Base-by-base conservation (phyloP, 2,888 invertebrate genomes). In the Xestia ashworthii region DNA sequence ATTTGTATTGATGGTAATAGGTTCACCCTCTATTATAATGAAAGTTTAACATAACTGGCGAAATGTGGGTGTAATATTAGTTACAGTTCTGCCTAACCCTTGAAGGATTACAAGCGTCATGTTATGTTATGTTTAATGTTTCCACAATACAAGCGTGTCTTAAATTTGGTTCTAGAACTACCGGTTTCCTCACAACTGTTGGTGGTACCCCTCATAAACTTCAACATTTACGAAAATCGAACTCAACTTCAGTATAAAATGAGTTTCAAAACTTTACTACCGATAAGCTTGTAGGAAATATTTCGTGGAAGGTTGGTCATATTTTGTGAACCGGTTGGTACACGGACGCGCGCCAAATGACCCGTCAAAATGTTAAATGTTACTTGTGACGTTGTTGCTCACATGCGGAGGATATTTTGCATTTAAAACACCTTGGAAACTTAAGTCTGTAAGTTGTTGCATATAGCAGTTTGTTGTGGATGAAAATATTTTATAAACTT, bases 281-380 rank as follows among this genome's bases (percentile, higher is more conserved):
- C 82, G 80, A 78, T 81, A 78, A 80, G 73, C 71, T 64, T 38
- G 62, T 41, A 66, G 66, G 58, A 78, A 81, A 87, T 82, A 82
- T 84, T 76, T 84, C 58, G 48, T 66, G 22, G 67, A 68, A 80
- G 71, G 71, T 69, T 82, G 84, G 91, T 84, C 90, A 89, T 92
- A 91, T 91, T 90, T 91, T 91, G 88, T 90, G 82, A 89, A 53
- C 87, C 87, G 81, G 80, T 83, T 86, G 87, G 87, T 90, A 89
- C 89, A 90, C 91, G 92, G 91, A 90, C 89, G 90, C 86, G 85
- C 91, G 93, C 93, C 93, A 95, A 94, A 95, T 95, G 94, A 92
- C 93, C 93, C 93, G 93, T 94, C 95, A 94, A 93, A 94, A 93
- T 94, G 94, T 90, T 94, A 89, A 93, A 95, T 93, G 92, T 91